Evolutionary conservation across 2,797 vertebrate species (phyloP).

Genomic region (Fistularia tabacaria): DNA sequence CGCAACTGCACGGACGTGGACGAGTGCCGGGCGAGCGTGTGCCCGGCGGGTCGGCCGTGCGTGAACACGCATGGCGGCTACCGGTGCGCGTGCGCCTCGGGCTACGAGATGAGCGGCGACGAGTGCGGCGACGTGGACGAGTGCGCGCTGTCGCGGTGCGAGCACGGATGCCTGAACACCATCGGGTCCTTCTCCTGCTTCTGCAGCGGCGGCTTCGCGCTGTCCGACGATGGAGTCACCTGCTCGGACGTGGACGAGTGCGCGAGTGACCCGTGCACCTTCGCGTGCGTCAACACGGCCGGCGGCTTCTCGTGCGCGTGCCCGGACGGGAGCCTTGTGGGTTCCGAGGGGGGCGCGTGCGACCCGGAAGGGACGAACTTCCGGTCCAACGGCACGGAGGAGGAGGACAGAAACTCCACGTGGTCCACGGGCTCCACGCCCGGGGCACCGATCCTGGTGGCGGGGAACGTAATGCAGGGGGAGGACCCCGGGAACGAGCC

Average conservation of each 20-base stretch:
- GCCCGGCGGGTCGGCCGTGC: conserved; percentile 49
- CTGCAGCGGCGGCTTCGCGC: conserved; percentile 59
- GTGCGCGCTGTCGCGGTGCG: conserved; percentile 52
- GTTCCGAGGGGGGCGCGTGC: conserved; percentile 35
- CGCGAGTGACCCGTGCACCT: conserved; percentile 37
- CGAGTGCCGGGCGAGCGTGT: conserved; percentile 59
- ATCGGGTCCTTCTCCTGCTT: conserved; percentile 68
- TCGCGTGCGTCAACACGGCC: conserved; percentile 56
- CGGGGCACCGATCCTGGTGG: conserved; percentile 6
- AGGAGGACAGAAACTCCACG: conserved; percentile 6
- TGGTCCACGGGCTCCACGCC: conserved; percentile 40
- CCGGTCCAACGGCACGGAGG: background rate
- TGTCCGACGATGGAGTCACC: conserved; percentile 29
- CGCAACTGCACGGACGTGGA: conserved; percentile 64
- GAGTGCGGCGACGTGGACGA: conserved; percentile 66
- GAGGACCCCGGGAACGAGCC: conserved; percentile 22
- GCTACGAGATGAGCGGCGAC: conserved; percentile 48
- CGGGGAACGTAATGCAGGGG: conserved; percentile 12
- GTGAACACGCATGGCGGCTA: conserved; percentile 61
- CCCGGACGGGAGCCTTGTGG: conserved; percentile 19
- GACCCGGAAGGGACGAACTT: background rate
- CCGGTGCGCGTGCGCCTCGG: conserved; percentile 56
- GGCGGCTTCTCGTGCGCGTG: conserved; percentile 67
- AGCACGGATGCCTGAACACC: conserved; percentile 61
- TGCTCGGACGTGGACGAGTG: conserved; percentile 66